Evolutionary conservation across 2,888 invertebrate species (phyloP).

Genomic region (Acanthosepion pharaonis): DNA sequence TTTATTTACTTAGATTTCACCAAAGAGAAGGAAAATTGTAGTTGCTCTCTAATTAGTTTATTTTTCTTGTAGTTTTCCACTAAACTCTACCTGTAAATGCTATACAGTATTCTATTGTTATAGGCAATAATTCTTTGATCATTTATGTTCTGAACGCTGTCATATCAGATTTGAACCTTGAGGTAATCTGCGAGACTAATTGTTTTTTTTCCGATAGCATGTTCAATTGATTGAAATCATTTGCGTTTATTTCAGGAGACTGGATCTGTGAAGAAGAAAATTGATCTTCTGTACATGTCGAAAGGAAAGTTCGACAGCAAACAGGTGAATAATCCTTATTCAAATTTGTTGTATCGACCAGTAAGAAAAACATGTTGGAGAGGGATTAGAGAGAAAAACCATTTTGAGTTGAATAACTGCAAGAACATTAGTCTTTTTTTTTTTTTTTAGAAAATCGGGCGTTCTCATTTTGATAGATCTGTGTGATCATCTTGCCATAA

Average conservation of each 20-base stretch:
- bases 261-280: constrained; percentile 67
- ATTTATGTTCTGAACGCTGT: background rate
- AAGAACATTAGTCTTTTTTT: background rate
- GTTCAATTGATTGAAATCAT: background rate
- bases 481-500: background rate
- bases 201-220: background rate
- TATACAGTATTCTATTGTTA: background rate
- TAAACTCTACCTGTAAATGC: no score
- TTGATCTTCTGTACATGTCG: constrained; percentile 70
- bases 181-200: background rate
- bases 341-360: background rate
- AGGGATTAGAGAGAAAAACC: background rate
- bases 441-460: background rate
- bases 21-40: no score
- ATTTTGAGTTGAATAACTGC: background rate
- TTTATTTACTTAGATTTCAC: no score
- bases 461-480: background rate
- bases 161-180: background rate
- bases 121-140: background rate
- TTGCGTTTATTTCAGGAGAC: constrained; percentile 66
- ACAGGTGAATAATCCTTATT: constrained; percentile 66
- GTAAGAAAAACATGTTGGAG: background rate
- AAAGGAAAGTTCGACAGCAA: constrained; percentile 70
- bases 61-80: no score
- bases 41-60: no score